Evolutionary conservation across 2,113 vertebrate species (phyloP), one percentile per base, ranked within the genome.

Genomic region (Tautogolabrus adspersus): DNA sequence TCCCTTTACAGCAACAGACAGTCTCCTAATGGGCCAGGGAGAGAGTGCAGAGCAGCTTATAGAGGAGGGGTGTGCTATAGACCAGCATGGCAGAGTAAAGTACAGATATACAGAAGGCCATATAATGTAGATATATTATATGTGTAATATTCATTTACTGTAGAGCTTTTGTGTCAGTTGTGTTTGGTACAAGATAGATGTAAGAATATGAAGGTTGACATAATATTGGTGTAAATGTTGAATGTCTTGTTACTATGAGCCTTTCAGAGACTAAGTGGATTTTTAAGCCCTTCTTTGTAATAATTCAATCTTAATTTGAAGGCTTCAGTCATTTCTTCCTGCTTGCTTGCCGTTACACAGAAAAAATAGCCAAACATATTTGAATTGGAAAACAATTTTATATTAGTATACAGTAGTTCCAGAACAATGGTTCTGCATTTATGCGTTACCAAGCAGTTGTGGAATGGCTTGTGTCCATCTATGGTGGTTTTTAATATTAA

Each of bases 1-100:
- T 52, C 19, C 30, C 49, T 61, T 72, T 56, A 69, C 82, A 75
- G 66, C 69, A 75, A 22, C 66, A 77, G 81, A 77, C 81, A 69
- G 69, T 23, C 44, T 75, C 26, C 60, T 90, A 80, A 77, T 85
- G 64, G 55, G 30, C 34, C 52, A 38, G 44, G 30, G 58, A 42
- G 37, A 26, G 19, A 66, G 54, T 66, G 52, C 30, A 62, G 26
- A 23, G 1, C 11, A 19, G 18, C 40, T 38, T 47, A 26, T 34
- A 11, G 18, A 18, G 30, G 23, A 67, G 66, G 37, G 1, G 62
- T 62, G 13, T 12, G 63, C 12, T 13, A 12, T 21, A 46, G 56
- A 68, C 3, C 6, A 1, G 49, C 1, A 30, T 42, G 0, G 49
- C 7, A 73, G 42, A 62, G 2, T 5, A 8, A 52, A 46, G 34